Evolutionary conservation across 2,797 vertebrate genomes (phyloP), one percentile per base, ranked within the genome.

Genomic region (Mionectes olivaceus): DNA sequence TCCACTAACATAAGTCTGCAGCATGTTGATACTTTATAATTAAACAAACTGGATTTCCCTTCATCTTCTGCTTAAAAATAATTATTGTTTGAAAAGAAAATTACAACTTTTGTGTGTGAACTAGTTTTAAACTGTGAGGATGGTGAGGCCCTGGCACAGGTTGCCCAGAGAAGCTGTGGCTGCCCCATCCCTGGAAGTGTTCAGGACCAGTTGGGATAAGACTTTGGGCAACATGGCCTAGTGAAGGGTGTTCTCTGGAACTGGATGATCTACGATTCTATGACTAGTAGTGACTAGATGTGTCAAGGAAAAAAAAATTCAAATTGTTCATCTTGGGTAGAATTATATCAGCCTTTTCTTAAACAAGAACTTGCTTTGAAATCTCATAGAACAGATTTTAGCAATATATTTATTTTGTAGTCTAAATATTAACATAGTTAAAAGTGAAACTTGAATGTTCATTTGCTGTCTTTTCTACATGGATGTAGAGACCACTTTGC

Each of bases 1-100:
- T 92, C 30, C 67, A 70, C 60, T 77, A 46, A 46, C 7, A 3
- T 14, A 84, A 84, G 18, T 39, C 68, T 68, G 80, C 46, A 75
- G 44, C 22, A 22, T 59, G 73, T 84, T 79, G 65, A 83, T 86
- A 56, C 41, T 6, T 83, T 70, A 33, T 84, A 91, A 96, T 95
- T 85, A 88, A 71, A 73, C 32, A 91, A 85, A 73, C 28, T 59
- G n/a, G 11, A 82, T 78, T 89, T 87, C 55, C 16, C 49, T 76
- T 69, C 1, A 3, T 61, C 41, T 83, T n/a, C 12, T 28, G 22
- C 35, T 70, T 79, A 43, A 76, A 92, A 92, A 91, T 88, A 78
- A 46, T 7, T 19, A 32, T 5, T 65, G 23, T 76, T 85, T 46
- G 10, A 28, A 68, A 83, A 68, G 32, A 28, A 69, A 22, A 71